phyloP scores from a whole-genome alignment of 1,140 invertebrate genomes.

The Himalopsyche phryganea region DNA sequence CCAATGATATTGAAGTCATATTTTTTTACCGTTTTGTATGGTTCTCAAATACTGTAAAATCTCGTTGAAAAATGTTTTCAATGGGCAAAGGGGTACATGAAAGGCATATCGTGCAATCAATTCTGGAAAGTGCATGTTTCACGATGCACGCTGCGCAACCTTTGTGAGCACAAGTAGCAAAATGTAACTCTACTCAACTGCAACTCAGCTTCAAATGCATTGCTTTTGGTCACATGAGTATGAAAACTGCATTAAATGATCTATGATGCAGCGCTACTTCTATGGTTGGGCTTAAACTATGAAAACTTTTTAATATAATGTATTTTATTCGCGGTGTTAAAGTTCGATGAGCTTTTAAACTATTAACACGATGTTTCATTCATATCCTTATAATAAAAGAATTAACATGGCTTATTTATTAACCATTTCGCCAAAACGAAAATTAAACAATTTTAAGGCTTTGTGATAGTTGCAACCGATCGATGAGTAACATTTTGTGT shows the following conservation, averaged over 20 bases:
- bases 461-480: no score
- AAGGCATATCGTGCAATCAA: conserved; percentile 5
- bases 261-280: neutral
- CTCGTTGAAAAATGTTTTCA: conserved; percentile 10
- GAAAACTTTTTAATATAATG: no score
- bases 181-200: neutral
- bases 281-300: neutral
- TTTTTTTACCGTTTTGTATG: conserved; percentile 7
- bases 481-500: no score
- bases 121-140: conserved; percentile 10
- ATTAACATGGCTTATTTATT: no score
- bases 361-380: no score
- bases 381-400: no score
- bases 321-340: no score
- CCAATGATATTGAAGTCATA: neutral
- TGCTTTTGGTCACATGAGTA: neutral
- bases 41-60: conserved; percentile 1
- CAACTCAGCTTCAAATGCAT: neutral
- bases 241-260: no score
- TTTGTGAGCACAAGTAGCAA: neutral
- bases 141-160: neutral
- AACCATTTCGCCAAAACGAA: no score
- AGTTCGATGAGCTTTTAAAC: no score
- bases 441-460: no score
- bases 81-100: neutral